phyloP scores from a whole-genome alignment of 2,113 vertebrate species.

The Smithornis capensis region DNA sequence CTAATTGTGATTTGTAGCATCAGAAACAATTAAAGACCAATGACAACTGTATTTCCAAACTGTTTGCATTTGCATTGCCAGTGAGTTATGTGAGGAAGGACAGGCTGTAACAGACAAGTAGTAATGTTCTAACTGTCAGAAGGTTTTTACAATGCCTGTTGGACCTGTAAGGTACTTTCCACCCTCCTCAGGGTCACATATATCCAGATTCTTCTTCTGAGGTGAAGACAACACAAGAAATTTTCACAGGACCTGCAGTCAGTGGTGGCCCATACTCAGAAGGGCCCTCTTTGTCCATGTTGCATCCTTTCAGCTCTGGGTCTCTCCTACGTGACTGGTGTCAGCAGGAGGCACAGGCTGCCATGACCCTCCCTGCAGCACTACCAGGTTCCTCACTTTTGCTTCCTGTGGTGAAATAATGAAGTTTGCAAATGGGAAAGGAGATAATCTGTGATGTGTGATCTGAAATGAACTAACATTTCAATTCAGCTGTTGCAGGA shows the following conservation, averaged over 20 bases:
- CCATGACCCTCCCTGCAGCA: not conserved
- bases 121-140: not conserved
- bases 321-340: accelerated
- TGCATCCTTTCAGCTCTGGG: not conserved
- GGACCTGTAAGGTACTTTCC: not conserved
- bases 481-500: not conserved
- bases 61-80: not conserved
- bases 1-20: not conserved
- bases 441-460: not conserved
- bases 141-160: not conserved
- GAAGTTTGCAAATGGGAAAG: not conserved
- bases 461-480: not conserved
- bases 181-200: not conserved
- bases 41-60: not conserved
- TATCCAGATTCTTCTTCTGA: not conserved
- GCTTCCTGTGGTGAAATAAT: not conserved
- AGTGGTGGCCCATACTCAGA: not conserved
- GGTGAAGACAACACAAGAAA: not conserved
- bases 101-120: not conserved
- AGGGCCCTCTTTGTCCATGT: accelerated
- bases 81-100: not conserved
- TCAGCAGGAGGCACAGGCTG: not conserved
- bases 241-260: not conserved
- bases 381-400: not conserved
- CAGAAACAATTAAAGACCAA: not conserved